Percentiles rank a stretch among this genome's conserved stretches.
Evolutionary conservation across 2,797 vertebrate genomes (phyloP).

Genomic region (Sebastolobus altivelis): DNA sequence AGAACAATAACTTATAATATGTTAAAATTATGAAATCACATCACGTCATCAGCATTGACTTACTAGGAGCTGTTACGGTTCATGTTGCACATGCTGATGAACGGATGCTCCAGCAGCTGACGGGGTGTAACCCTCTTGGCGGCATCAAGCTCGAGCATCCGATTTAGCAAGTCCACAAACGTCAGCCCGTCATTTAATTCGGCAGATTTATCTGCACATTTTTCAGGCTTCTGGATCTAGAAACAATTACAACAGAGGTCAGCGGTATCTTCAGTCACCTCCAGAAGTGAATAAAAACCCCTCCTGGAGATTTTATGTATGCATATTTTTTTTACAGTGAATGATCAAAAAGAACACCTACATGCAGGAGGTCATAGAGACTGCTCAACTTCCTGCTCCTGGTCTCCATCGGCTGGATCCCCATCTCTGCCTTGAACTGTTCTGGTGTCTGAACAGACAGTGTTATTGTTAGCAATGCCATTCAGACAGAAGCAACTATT

Average conservation of each 20-base stretch:
- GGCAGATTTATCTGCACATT: background rate
- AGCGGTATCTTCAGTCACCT: background rate
- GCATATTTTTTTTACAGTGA: background rate
- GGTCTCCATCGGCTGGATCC: background rate
- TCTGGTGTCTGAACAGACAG: slow-evolving; percentile 12
- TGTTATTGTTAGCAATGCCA: background rate
- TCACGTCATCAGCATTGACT: background rate
- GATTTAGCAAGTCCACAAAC: slow-evolving; percentile 6
- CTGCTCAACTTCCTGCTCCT: background rate
- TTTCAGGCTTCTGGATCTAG: background rate
- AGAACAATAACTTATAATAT: background rate
- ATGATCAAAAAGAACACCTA: background rate
- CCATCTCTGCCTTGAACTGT: background rate
- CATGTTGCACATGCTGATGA: background rate
- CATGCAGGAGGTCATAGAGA: background rate
- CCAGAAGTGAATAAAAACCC: background rate
- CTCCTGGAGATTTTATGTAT: background rate
- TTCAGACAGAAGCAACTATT: background rate
- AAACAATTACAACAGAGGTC: background rate
- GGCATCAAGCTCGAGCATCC: slow-evolving; percentile 4
- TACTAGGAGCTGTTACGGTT: background rate
- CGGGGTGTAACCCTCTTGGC: background rate
- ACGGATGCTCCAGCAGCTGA: slow-evolving; percentile 16
- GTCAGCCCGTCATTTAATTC: background rate
- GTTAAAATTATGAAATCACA: background rate